A percentile compares a stretch with the other conserved stretches of the same genome.
These are phyloP conservation scores for Casuarius casuarius DNA, from an alignment of 2,113 vertebrate species.

Conservation along the genomic window DNA sequence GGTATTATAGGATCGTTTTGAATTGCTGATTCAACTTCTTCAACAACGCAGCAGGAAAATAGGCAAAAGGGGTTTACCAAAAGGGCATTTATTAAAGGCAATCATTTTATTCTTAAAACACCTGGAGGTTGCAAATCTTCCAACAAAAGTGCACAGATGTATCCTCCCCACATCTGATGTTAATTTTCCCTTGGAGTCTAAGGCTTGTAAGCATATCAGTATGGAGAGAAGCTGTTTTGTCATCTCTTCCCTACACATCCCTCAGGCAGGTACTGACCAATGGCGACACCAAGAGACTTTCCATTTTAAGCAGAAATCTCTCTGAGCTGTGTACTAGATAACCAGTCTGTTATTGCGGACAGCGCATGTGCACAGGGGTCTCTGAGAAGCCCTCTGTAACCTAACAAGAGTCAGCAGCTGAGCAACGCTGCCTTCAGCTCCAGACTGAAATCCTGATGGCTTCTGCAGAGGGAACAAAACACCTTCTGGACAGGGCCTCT, in stretches of 20 bases:
- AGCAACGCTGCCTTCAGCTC: neutral
- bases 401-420: neutral
- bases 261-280: neutral
- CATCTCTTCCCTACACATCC: neutral
- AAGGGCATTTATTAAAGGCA: neutral
- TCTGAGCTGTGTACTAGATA: neutral
- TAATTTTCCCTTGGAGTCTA: neutral
- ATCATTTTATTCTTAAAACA: neutral
- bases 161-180: neutral
- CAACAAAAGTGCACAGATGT: neutral
- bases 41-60: neutral
- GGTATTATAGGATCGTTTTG: neutral
- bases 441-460: neutral
- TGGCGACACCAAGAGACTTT: neutral
- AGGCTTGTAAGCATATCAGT: neutral
- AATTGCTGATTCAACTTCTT: neutral
- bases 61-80: neutral
- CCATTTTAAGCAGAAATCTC: neutral
- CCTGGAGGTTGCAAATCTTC: neutral
- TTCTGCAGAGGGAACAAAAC: neutral
- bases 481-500: too few species aligned
- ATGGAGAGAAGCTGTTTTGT: neutral
- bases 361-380: fast-evolving
- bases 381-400: neutral
- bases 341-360: fast-evolving